Evolutionary conservation across 2,113 vertebrate genomes (phyloP).

Genomic region (Alligator sinensis): DNA sequence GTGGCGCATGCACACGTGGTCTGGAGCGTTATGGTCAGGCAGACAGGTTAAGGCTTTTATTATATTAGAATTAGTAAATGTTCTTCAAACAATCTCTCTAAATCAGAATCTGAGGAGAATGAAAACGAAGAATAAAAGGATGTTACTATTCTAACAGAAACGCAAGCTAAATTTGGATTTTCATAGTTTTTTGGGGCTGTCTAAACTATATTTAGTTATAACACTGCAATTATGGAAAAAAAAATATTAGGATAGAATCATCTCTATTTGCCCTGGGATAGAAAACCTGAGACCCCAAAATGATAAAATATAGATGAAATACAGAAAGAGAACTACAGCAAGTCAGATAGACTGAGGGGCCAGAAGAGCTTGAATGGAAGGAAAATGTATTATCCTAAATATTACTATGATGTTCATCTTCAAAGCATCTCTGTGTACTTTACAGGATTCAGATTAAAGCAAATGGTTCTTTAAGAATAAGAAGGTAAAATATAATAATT

Average conservation of each 20-base stretch:
- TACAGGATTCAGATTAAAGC: neutral
- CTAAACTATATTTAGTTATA: neutral
- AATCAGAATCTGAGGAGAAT: neutral
- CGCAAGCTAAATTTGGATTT: neutral
- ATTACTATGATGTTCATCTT: fast-evolving
- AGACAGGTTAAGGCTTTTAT: neutral
- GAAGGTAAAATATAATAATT: neutral
- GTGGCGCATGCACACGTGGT: too few relatives aligned
- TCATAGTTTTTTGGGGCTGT: neutral
- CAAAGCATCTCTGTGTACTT: neutral
- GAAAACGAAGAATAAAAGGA: neutral
- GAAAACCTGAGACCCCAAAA: neutral
- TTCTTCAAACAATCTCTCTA: neutral
- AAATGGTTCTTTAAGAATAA: neutral
- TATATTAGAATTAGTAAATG: neutral
- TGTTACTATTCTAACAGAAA: neutral
- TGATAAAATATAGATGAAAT: neutral
- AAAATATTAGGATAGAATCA: neutral
- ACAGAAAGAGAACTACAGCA: neutral
- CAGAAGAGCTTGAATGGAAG: neutral
- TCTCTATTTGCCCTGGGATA: neutral
- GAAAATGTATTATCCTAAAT: neutral
- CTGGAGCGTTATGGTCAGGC: too few relatives aligned
- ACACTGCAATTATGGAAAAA: neutral
- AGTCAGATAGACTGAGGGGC: neutral